A percentile compares a stretch with the other conserved stretches of the same genome.
Evolutionary conservation across 2,797 vertebrate species (phyloP).

Genomic region (Sebastes paucispinis): DNA sequence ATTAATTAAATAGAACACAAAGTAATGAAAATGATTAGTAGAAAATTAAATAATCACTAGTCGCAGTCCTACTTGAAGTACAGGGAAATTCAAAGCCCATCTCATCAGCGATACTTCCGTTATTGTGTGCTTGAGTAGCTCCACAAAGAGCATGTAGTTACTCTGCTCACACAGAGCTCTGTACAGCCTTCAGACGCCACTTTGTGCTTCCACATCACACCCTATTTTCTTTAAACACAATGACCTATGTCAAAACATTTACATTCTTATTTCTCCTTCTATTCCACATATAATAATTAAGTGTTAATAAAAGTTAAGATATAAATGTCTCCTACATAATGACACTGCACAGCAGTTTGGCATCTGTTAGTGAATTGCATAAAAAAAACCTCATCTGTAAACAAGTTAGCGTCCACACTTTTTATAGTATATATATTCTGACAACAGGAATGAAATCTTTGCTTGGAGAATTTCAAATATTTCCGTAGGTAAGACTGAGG

Average conservation of each 20-base stretch:
- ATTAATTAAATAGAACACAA: too few species aligned
- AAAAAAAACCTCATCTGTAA: background rate
- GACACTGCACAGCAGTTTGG: constrained; percentile 23
- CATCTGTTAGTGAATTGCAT: constrained; percentile 6
- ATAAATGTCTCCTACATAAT: background rate
- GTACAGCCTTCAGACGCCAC: background rate
- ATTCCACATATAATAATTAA: background rate
- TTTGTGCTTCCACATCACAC: background rate
- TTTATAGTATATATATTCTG: background rate
- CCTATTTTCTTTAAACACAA: background rate
- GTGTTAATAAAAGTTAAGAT: background rate
- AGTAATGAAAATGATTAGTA: background rate
- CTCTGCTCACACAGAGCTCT: background rate
- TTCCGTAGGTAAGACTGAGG: background rate
- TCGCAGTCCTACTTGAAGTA: background rate
- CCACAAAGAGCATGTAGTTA: background rate
- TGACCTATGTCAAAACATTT: background rate
- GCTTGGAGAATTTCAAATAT: background rate
- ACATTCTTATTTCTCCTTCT: background rate
- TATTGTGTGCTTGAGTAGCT: background rate
- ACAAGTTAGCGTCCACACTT: background rate
- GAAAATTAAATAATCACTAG: background rate
- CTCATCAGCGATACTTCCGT: too few species aligned
- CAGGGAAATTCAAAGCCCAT: background rate
- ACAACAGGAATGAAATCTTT: background rate